phyloP scores from a whole-genome alignment of 1,140 invertebrate species.

The Sipha flava region DNA sequence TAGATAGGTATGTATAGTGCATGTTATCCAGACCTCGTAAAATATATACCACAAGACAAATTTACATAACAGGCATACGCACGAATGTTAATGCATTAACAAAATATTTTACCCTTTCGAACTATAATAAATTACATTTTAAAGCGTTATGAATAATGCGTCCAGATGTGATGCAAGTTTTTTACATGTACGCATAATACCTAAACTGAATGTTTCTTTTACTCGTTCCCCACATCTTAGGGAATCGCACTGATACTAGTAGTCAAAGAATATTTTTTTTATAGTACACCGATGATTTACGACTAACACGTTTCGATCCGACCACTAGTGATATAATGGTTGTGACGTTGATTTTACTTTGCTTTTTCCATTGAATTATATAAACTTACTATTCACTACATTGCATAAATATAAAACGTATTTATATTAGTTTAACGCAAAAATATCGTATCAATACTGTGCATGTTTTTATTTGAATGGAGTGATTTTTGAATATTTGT shows the following conservation, averaged over 20 bases:
- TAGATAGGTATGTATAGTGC: too few species aligned
- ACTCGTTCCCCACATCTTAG: not conserved
- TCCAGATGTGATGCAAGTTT: not conserved
- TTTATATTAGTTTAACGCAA: not conserved
- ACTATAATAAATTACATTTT: slow-evolving; percentile 22
- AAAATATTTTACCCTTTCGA: not conserved
- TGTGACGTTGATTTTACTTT: slow-evolving; percentile 15
- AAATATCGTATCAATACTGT: not conserved
- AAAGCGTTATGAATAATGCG: slow-evolving; percentile 1
- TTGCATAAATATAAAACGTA: not conserved
- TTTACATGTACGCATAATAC: not conserved
- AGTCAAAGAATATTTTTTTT: not conserved
- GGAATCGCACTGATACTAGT: not conserved
- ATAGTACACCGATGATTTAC: not conserved
- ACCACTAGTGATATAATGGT: not conserved
- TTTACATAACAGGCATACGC: not conserved
- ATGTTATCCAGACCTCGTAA: not conserved
- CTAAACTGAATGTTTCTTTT: not conserved
- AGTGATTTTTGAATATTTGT: too few species aligned
- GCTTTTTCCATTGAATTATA: not conserved
- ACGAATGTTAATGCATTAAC: not conserved
- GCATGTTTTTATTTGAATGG: too few species aligned
- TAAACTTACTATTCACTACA: not conserved
- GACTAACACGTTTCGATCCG: not conserved
- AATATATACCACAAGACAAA: not conserved